Percentiles rank a stretch among this genome's conserved stretches.
Conservation (phyloP, 2,113 vertebrate genomes). For the Psophia crepitans region DNA sequence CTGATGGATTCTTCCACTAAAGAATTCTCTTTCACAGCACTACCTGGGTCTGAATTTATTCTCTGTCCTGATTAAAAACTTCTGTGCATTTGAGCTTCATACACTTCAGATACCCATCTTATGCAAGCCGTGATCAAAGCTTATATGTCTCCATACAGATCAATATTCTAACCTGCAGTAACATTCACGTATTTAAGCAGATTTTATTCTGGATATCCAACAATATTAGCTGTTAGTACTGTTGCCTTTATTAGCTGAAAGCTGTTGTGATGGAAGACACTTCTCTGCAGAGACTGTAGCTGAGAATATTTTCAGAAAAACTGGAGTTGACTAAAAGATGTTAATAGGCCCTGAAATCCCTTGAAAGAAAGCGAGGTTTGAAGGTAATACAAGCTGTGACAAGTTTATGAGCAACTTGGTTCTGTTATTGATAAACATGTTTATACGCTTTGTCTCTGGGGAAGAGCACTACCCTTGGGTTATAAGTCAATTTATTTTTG, state of each 20-base stretch:
- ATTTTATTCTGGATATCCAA: neutral
- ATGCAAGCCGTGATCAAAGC: neutral
- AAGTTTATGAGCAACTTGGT: constrained; percentile 33
- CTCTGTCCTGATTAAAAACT: neutral
- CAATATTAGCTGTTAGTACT: neutral
- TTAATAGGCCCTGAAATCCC: neutral
- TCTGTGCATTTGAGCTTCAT: neutral
- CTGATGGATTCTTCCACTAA: neutral
- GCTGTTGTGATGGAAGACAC: neutral
- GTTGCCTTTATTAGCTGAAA: neutral
- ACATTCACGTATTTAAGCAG: neutral
- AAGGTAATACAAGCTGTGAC: neutral
- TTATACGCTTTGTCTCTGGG: neutral
- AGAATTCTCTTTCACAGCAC: neutral
- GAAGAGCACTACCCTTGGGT: constrained; percentile 18
- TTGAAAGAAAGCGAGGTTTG: neutral
- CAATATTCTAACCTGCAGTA: neutral
- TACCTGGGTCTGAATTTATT: neutral
- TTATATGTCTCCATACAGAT: neutral
- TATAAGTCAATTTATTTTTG: constrained; percentile 15
- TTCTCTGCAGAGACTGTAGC: neutral
- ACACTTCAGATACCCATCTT: neutral
- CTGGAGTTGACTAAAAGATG: neutral
- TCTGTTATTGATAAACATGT: constrained; percentile 52
- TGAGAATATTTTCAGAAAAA: neutral